Evolutionary conservation across 2,797 vertebrate species (phyloP), one percentile per base, ranked within the genome.

Genomic region (Ara ararauna): DNA sequence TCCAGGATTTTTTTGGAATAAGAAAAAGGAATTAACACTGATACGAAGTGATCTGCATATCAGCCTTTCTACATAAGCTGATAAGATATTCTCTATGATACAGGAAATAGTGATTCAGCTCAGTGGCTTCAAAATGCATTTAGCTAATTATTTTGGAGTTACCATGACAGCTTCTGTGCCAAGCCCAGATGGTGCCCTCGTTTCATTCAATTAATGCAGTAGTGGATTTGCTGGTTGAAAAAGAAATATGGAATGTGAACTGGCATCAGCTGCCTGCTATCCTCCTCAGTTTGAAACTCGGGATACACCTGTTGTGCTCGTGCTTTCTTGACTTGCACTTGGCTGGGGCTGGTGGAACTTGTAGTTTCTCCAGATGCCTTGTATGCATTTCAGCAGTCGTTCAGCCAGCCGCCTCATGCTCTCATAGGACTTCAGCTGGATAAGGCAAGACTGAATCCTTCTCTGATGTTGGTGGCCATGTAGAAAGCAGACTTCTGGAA

Each of bases 81-180:
- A 44, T 90, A 89, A 90, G 67, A 94, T 96, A 61, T 56, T 94
- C 62, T 94, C 40, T 61, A 4, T 91, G 80, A 61, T 88, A 95
- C 78, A 83, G 91, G 86, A 95, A 96, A 87, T 54, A 89, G 61
- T 83, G 89, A 85, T 85, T 95, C 0, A 4, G 36, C 81, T 96
- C 88, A 61, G 68, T 94, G 64, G 66, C 83, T 96, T 89, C 60
- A 38, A 80, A 95, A 89, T 93, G 91, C 72, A 83, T 89, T 93
- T 95, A 89, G 91, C 84, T 96, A 92, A 94, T 95, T 93, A 97
- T 94, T 94, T 95, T 83, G 78, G 75, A 48, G 93, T 95, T 97
- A 58, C 94, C 62, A 80, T 96, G 88, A 88, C 78, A 94, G 92
- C 91, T 66, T 2, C 9, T 88, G 47, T 93, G 89, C 93, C 88